A percentile compares a stretch with the other conserved stretches of the same genome.
phyloP scores from a whole-genome alignment of 2,888 invertebrate species.

The Cactoblastis cactorum region DNA sequence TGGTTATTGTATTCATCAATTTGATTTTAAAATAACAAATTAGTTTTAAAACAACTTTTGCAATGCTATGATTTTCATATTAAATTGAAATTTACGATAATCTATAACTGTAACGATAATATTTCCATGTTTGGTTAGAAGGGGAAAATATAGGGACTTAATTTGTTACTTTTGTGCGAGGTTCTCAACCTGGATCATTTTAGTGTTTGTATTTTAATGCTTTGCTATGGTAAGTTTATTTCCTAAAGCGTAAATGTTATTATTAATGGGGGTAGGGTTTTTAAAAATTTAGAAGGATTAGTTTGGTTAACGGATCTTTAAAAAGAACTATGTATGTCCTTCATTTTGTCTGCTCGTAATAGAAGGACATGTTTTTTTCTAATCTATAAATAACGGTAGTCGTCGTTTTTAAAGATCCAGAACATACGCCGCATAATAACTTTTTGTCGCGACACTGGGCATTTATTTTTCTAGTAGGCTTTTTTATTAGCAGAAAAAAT shows the following conservation, averaged over 20 bases:
- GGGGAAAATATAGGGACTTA: too few species aligned
- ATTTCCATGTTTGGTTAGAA: too few species aligned
- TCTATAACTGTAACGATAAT: too few species aligned
- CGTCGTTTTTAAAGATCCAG: not conserved
- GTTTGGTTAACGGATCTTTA: not conserved
- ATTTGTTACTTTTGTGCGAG: constrained; percentile 15
- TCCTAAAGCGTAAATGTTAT: constrained; percentile 8
- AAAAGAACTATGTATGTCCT: not conserved
- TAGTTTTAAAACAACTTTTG: too few species aligned
- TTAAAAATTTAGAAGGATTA: not conserved
- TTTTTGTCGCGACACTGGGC: constrained; percentile 21
- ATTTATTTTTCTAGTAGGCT: constrained; percentile 37
- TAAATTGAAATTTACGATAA: too few species aligned
- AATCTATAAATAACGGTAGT: too few species aligned
- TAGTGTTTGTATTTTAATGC: constrained; percentile 12
- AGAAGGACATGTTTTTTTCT: not conserved
- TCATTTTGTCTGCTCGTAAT: not conserved
- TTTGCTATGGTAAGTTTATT: constrained; percentile 12
- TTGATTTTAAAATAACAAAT: too few species aligned
- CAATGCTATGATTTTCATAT: too few species aligned
- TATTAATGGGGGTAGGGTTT: constrained; percentile 13
- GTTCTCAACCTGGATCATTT: constrained; percentile 24
- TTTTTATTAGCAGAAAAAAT: constrained; percentile 28
- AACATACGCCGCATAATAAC: constrained; percentile 18
- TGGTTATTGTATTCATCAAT: too few species aligned